Evolutionary conservation across 2,888 invertebrate genomes (phyloP).

Genomic region (Caprella mutica): DNA sequence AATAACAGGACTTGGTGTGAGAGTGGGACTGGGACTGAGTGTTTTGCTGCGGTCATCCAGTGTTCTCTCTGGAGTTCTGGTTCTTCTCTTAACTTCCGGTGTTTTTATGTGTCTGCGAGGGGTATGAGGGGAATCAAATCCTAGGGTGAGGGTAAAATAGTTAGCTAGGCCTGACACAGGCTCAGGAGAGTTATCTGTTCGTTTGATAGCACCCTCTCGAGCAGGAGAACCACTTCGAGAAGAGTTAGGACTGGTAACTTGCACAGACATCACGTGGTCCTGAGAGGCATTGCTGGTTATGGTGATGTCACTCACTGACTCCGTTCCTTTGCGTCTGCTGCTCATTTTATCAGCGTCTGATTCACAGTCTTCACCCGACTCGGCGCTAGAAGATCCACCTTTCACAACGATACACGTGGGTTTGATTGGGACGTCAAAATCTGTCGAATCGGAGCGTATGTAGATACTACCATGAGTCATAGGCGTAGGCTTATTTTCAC

Average conservation of each 20-base stretch:
- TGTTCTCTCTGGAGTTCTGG: slow-evolving; percentile 13
- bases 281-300: slow-evolving; percentile 26
- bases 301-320: slow-evolving; percentile 29
- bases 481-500: slow-evolving; percentile 24
- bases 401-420: slow-evolving; percentile 34
- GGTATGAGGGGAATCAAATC: slow-evolving; percentile 30
- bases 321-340: slow-evolving; percentile 6
- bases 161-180: slow-evolving; percentile 29
- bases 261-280: slow-evolving; percentile 33
- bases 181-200: slow-evolving; percentile 15
- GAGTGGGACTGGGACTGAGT: slow-evolving; percentile 7
- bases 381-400: slow-evolving; percentile 30
- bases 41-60: neutral
- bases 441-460: slow-evolving; percentile 32
- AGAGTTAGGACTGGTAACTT: slow-evolving; percentile 32
- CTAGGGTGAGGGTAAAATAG: slow-evolving; percentile 32
- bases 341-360: slow-evolving; percentile 9
- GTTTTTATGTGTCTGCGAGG: slow-evolving; percentile 31
- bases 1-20: slow-evolving; percentile 10
- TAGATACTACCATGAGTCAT: slow-evolving; percentile 30
- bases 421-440: slow-evolving; percentile 33
- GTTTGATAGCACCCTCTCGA: slow-evolving; percentile 18
- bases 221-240: slow-evolving; percentile 32
- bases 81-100: slow-evolving; percentile 25
- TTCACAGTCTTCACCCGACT: slow-evolving; percentile 31